Percentiles rank a stretch among this genome's conserved stretches.
Evolutionary conservation across 1,140 invertebrate genomes (phyloP).

Genomic region (Aporrectodea caliginosa): DNA sequence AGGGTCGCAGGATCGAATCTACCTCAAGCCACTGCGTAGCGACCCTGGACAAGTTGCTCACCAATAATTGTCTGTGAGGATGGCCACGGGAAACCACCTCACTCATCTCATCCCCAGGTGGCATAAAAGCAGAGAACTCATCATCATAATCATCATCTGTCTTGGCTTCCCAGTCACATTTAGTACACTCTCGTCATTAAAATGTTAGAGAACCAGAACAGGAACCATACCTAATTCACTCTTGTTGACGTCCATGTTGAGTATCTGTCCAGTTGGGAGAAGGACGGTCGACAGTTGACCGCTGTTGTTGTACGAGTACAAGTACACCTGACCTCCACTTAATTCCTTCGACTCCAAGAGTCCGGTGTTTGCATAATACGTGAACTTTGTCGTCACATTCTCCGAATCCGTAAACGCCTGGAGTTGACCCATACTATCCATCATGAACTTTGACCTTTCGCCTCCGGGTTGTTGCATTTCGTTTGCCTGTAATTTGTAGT

Average conservation of each 20-base stretch:
- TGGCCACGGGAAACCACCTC: too few species aligned
- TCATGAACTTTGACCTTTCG: conserved; percentile 81
- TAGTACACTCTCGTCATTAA: too few species aligned
- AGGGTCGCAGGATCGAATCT: too few species aligned
- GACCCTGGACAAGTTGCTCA: too few species aligned
- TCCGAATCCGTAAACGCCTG: conserved; percentile 83
- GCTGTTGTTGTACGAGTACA: conserved; percentile 82
- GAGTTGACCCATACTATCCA: conserved; percentile 77
- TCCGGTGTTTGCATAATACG: conserved; percentile 84
- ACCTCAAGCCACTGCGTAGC: too few species aligned
- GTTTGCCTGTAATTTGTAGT: conserved; percentile 66
- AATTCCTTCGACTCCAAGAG: conserved; percentile 63
- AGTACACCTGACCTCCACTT: conserved; percentile 80
- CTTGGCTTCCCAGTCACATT: too few species aligned
- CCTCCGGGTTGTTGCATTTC: conserved; percentile 91
- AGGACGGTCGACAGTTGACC: conserved; percentile 78
- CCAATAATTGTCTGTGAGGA: too few species aligned
- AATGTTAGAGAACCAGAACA: too few species aligned
- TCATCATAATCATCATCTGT: too few species aligned
- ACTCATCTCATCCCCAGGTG: too few species aligned
- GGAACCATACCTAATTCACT: conserved; percentile 30
- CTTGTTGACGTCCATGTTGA: background rate
- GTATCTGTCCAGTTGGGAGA: conserved; percentile 75
- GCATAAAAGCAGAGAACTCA: too few species aligned
- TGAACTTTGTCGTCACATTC: conserved; percentile 86